Evolutionary conservation across 2,797 vertebrate species (phyloP).

Genomic region (Ctenosaura bakeri): DNA sequence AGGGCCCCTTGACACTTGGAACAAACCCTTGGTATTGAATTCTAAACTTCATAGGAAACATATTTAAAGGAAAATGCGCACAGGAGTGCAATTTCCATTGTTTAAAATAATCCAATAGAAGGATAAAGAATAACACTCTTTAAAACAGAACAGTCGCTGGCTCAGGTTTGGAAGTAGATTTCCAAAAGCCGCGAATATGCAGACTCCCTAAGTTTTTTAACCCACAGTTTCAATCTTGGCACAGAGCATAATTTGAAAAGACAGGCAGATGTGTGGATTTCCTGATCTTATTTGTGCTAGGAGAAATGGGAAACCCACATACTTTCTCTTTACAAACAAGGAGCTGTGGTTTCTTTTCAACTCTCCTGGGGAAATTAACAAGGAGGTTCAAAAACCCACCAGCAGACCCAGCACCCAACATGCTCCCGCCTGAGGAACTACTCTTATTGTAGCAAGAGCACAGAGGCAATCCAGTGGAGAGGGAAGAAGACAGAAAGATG

Average conservation of each 20-base stretch:
- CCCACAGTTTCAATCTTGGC: constrained; percentile 55
- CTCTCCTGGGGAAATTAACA: constrained; percentile 34
- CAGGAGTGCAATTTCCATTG: constrained; percentile 37
- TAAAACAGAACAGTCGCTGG: constrained; percentile 29
- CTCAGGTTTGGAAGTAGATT: constrained; percentile 40
- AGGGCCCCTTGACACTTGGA: constrained; percentile 44
- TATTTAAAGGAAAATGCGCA: constrained; percentile 47
- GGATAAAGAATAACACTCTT: constrained; percentile 27
- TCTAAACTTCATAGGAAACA: constrained; percentile 53
- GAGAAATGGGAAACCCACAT: constrained; percentile 43
- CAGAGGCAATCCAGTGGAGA: background rate
- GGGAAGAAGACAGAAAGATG: too few relatives aligned
- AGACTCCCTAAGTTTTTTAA: constrained; percentile 50
- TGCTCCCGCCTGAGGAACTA: constrained; percentile 21
- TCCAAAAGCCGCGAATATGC: constrained; percentile 19
- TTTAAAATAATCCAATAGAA: constrained; percentile 54
- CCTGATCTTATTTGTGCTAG: constrained; percentile 57
- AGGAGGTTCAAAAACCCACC: constrained; percentile 42
- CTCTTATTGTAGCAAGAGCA: constrained; percentile 17
- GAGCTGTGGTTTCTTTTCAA: background rate
- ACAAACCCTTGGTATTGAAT: constrained; percentile 42
- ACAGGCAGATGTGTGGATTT: constrained; percentile 55
- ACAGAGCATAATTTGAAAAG: constrained; percentile 56
- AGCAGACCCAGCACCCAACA: constrained; percentile 41
- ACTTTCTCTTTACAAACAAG: constrained; percentile 31